Conservation (phyloP, 1,140 invertebrate genomes). For the Drosophila arizonae region DNA sequence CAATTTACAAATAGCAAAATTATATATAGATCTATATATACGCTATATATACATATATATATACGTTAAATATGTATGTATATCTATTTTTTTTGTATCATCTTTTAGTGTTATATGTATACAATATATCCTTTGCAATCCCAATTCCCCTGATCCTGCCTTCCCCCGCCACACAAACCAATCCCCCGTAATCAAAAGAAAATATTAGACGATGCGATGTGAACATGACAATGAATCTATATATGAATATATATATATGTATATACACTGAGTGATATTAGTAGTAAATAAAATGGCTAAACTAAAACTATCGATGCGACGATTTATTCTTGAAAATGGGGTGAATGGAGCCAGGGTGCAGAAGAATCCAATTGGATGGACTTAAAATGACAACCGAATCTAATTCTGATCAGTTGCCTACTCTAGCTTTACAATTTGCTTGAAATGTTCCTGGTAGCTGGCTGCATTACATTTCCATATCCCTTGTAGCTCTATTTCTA, state of each 20-base stretch:
- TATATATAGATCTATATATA: constrained; percentile 1
- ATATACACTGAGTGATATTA: constrained; percentile 81
- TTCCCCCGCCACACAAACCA: constrained; percentile 14
- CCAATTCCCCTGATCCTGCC: background rate
- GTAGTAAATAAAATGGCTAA: constrained; percentile 81
- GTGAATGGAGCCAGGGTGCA: too few species aligned
- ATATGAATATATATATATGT: constrained; percentile 58
- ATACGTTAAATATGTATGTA: too few species aligned
- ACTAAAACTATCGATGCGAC: constrained; percentile 40
- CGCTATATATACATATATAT: too few species aligned
- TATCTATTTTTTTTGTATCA: constrained; percentile 64
- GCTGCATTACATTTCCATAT: background rate
- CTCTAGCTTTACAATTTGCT: background rate
- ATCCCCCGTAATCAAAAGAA: background rate
- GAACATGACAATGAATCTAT: constrained; percentile 69
- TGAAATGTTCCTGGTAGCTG: background rate
- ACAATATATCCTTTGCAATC: constrained; percentile 47
- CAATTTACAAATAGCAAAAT: constrained; percentile 53
- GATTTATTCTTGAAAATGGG: background rate
- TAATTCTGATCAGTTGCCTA: too few species aligned
- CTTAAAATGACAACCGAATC: too few species aligned
- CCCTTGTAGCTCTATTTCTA: too few species aligned
- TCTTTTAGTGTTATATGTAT: constrained; percentile 74
- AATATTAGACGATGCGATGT: constrained; percentile 39
- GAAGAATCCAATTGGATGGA: too few species aligned